Percentiles rank a stretch among this genome's conserved stretches.
Conservation (phyloP, 2,797 vertebrate species). For the Melanotaenia maccullochi region DNA sequence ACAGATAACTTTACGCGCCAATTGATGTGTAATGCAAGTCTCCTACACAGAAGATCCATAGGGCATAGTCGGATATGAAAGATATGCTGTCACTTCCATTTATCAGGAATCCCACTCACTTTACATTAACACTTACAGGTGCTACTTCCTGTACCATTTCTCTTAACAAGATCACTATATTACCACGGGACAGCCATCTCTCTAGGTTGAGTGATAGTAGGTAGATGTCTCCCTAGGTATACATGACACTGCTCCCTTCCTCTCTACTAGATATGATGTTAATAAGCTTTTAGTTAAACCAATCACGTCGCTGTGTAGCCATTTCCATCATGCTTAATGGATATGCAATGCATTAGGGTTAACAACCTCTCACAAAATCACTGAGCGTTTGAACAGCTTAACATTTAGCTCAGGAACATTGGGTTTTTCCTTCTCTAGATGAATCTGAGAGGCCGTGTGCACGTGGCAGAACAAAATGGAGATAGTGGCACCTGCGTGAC, state of each 20-base stretch:
- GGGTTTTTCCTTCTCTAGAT: slow-evolving; percentile 59
- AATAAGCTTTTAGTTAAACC: slow-evolving; percentile 81
- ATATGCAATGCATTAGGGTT: slow-evolving; percentile 74
- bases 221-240: slow-evolving; percentile 61
- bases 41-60: slow-evolving; percentile 41
- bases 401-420: slow-evolving; percentile 71
- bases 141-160: slow-evolving; percentile 45
- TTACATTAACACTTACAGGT: slow-evolving; percentile 60
- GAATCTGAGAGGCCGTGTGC: slow-evolving; percentile 34
- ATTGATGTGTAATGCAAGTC: slow-evolving; percentile 10
- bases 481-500: slow-evolving; percentile 59
- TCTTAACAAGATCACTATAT: slow-evolving; percentile 66
- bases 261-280: slow-evolving; percentile 59
- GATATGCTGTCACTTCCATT: slow-evolving; percentile 39
- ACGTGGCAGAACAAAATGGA: slow-evolving; percentile 45
- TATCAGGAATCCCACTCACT: slow-evolving; percentile 35
- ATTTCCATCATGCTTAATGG: slow-evolving; percentile 79
- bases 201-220: slow-evolving; percentile 61
- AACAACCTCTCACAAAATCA: slow-evolving; percentile 72
- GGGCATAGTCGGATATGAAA: slow-evolving; percentile 30
- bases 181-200: slow-evolving; percentile 61
- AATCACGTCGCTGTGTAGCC: slow-evolving; percentile 63
- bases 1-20: slow-evolving; percentile 20
- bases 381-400: slow-evolving; percentile 65
- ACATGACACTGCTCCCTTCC: slow-evolving; percentile 47